A percentile compares a stretch with the other conserved stretches of the same genome.
Evolutionary conservation across 1,140 invertebrate genomes (phyloP).

Genomic region (Oedothorax gibbosus): DNA sequence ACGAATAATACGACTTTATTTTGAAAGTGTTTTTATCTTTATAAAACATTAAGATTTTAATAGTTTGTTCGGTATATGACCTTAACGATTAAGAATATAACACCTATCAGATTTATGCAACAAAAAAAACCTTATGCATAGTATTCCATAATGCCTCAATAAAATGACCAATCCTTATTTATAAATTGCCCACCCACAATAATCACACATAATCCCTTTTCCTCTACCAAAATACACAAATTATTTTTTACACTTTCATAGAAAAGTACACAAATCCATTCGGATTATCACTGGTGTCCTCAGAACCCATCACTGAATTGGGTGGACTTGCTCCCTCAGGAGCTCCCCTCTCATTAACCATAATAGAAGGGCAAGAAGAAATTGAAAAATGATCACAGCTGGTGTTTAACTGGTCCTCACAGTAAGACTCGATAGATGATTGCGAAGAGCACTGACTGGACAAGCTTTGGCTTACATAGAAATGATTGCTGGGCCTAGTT

Average conservation of each 20-base stretch:
- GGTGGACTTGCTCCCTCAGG: slow-evolving; percentile 58
- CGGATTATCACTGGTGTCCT: not conserved
- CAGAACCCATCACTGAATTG: not conserved
- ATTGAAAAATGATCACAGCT: slow-evolving; percentile 49
- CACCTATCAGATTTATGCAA: too few relatives aligned
- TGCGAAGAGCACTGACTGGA: slow-evolving; percentile 20
- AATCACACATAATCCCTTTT: too few relatives aligned
- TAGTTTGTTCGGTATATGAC: too few relatives aligned
- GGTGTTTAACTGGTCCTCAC: slow-evolving; percentile 7
- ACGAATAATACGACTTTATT: too few relatives aligned
- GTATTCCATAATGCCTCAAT: too few relatives aligned
- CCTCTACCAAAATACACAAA: too few relatives aligned
- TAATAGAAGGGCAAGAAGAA: slow-evolving; percentile 47
- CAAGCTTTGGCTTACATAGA: slow-evolving; percentile 37
- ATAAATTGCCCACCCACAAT: too few relatives aligned
- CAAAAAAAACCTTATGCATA: too few relatives aligned
- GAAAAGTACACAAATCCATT: slow-evolving; percentile 50
- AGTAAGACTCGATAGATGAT: slow-evolving; percentile 18
- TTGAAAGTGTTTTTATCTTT: too few relatives aligned
- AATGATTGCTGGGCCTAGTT: not conserved
- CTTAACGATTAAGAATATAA: too few relatives aligned
- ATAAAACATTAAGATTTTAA: too few relatives aligned
- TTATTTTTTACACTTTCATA: slow-evolving; percentile 32
- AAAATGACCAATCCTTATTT: too few relatives aligned
- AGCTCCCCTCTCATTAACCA: slow-evolving; percentile 30